A percentile compares a stretch with the other conserved stretches of the same genome.
These are phyloP conservation scores for Reticulitermes lucifugus DNA, from an alignment of 2,888 invertebrate genomes.

Conservation along the genomic window DNA sequence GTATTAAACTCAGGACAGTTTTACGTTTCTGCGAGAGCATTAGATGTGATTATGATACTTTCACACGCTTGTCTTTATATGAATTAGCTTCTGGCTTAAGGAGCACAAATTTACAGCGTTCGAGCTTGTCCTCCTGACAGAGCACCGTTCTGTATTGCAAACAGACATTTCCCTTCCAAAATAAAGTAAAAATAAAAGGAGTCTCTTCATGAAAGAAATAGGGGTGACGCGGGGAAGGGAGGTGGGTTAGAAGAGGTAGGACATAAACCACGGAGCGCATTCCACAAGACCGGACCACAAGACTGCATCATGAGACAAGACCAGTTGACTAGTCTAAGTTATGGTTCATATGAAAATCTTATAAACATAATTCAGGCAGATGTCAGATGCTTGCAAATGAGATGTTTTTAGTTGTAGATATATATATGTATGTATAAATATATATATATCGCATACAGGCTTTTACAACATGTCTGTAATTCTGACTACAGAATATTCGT, in stretches of 20 bases:
- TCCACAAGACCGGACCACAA: neutral
- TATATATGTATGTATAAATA: neutral
- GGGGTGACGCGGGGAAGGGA: neutral
- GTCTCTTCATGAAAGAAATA: conserved; percentile 14
- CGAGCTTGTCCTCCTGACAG: neutral
- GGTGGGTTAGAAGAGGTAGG: neutral
- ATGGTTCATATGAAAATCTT: conserved; percentile 31
- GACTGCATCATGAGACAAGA: conserved; percentile 22
- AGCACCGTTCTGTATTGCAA: neutral
- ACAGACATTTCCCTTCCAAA: conserved; percentile 6
- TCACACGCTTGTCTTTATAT: neutral
- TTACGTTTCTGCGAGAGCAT: too few species aligned
- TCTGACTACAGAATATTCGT: neutral
- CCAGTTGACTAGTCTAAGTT: neutral
- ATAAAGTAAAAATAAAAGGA: conserved; percentile 15
- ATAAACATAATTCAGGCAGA: conserved; percentile 31
- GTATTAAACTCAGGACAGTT: too few species aligned
- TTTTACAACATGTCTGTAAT: neutral
- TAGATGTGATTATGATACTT: neutral
- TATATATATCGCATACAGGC: conserved; percentile 5
- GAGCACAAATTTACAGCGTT: neutral
- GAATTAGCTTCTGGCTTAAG: conserved; percentile 2
- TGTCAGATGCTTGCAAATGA: conserved; percentile 24
- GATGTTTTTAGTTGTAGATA: conserved; percentile 15
- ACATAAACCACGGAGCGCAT: conserved; percentile 29